A percentile compares a stretch with the other conserved stretches of the same genome.
Conservation (phyloP, 2,888 invertebrate species). For the Nomada ferruginata region DNA sequence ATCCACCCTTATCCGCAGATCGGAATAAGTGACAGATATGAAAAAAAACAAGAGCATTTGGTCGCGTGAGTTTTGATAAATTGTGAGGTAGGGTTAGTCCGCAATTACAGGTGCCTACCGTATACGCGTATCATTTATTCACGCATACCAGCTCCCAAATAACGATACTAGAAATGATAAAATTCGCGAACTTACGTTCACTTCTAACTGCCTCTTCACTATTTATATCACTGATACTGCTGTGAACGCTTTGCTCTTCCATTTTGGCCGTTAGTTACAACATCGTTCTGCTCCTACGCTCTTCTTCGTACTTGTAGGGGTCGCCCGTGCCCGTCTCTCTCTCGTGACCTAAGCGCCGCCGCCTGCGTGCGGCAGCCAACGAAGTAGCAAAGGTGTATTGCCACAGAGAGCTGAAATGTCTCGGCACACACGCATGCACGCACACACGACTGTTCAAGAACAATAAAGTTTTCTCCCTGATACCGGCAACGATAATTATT, state of each 20-base stretch:
- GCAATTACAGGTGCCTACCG: slow-evolving; percentile 55
- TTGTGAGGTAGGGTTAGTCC: slow-evolving; percentile 71
- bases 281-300: slow-evolving; percentile 71
- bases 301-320: slow-evolving; percentile 56
- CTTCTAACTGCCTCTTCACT: slow-evolving; percentile 82
- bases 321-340: too few relatives aligned
- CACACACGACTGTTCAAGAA: too few relatives aligned
- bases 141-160: neutral
- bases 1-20: slow-evolving; percentile 17
- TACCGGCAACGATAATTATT: too few relatives aligned
- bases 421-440: too few relatives aligned
- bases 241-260: slow-evolving; percentile 83
- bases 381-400: too few relatives aligned
- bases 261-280: slow-evolving; percentile 83
- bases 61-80: slow-evolving; percentile 59
- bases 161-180: slow-evolving; percentile 48
- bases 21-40: slow-evolving; percentile 58
- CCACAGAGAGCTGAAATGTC: too few relatives aligned
- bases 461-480: too few relatives aligned
- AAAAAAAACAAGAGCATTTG: slow-evolving; percentile 50
- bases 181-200: slow-evolving; percentile 78
- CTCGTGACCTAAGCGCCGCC: too few relatives aligned
- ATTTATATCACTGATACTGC: slow-evolving; percentile 84
- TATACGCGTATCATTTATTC: slow-evolving; percentile 44
- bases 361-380: too few relatives aligned